Conservation (phyloP, 2,113 vertebrate species). For the Cricetomys ansorgei region DNA sequence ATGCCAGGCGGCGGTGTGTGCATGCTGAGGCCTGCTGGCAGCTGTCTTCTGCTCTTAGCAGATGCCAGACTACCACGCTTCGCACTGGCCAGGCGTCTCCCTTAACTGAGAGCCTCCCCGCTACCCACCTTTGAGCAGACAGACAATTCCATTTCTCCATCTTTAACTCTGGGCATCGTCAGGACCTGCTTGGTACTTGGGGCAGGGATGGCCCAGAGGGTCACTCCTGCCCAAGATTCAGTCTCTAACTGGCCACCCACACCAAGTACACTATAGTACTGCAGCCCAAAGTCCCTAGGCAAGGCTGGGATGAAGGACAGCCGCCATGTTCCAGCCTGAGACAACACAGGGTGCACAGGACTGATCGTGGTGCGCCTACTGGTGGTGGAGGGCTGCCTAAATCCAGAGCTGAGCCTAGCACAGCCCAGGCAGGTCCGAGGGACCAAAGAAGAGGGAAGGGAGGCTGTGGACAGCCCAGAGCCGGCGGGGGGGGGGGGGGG, state of each 20-base stretch:
- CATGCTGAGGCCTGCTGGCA: not conserved
- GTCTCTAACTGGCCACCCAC: not conserved
- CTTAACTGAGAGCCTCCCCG: not conserved
- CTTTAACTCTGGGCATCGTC: not conserved
- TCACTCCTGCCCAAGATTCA: not conserved
- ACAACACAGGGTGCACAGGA: not conserved
- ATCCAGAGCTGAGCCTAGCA: not conserved
- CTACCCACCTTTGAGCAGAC: not conserved
- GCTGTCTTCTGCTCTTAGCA: not conserved
- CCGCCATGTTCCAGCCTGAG: not conserved
- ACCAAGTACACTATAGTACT: not conserved
- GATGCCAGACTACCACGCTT: not conserved
- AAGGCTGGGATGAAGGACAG: not conserved
- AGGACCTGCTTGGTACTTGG: not conserved
- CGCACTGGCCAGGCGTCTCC: not conserved
- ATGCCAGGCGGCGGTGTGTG: fast-evolving
- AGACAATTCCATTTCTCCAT: not conserved
- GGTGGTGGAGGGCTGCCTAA: not conserved
- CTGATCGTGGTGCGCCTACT: not conserved
- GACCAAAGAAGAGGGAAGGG: not conserved
- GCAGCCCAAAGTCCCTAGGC: not conserved
- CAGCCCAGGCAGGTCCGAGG: not conserved
- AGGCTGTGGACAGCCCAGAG: not conserved
- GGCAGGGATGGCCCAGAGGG: not conserved
- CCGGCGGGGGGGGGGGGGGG: too few relatives aligned